Base-by-base conservation (phyloP, 2,113 vertebrate genomes). In the Perca schrenkii region DNA sequence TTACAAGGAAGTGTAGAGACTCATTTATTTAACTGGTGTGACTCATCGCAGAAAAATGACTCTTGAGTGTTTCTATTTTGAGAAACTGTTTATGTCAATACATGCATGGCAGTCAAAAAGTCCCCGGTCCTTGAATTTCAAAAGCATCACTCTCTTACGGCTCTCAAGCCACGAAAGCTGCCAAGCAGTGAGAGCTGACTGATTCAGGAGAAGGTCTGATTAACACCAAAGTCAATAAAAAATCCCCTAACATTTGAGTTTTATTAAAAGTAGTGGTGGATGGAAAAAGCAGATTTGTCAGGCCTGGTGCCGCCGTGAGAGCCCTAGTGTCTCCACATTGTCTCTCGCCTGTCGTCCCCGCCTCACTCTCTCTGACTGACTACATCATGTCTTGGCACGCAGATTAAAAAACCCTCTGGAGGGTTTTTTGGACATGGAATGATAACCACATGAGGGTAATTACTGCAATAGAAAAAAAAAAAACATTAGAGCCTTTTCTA, bases 381-480 rank as follows among this genome's bases (percentile, higher is more conserved):
- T 56, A 80, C 90, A 85, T 87, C 88, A 86, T 76, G 72, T 83
- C 66, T 76, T 92, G 90, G 90, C 86, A 82, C 3, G 13, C 54
- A 66, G 67, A 90, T 87, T 34, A 77, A 88, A 66, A 34, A 69
- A 57, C 49, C 47, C 79, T 76, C 8, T 43, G 40, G 84, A 79
- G 75, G 67, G 0, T 81, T 76, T 76, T 77, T 46, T 74, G 79
- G 82, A 80, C 72, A 58, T 19, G 52, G 43, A 79, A 83, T 47
- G 74, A 84, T 71, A 63, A 81, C 88, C 88, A 91, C 88, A 91
- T 86, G 84, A 91, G 77, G 52, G 82, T 54, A 79, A 85, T 89
- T 85, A 87, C 82, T 21, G 76, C 73, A 56, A 15, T 36, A 80
- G 69, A 72, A 57, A 73, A 53, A 66, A 66, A 53, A 40, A 2